phyloP scores from a whole-genome alignment of 2,888 invertebrate species.

The Nephrotoma flavescens region DNA sequence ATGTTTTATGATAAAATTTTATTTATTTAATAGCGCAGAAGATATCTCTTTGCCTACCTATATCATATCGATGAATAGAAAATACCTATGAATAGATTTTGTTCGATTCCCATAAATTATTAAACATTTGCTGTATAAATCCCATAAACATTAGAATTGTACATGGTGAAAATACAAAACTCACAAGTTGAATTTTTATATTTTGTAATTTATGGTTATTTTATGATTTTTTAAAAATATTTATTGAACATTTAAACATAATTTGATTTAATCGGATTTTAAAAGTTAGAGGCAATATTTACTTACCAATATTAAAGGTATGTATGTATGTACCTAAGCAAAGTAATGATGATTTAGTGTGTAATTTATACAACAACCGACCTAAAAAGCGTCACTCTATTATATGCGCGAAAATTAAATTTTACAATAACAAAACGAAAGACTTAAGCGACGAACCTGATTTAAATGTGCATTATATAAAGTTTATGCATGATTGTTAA shows the following conservation, averaged over 20 bases:
- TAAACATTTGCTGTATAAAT: background rate
- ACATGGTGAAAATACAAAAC: background rate
- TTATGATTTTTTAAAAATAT: background rate
- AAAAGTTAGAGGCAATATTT: background rate
- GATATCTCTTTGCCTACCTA: background rate
- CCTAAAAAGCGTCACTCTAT: background rate
- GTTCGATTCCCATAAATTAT: background rate
- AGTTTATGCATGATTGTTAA: background rate
- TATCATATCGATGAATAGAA: background rate
- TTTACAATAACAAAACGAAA: background rate
- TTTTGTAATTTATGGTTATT: background rate
- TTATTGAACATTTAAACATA: background rate
- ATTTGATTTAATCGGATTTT: background rate
- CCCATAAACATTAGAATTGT: background rate
- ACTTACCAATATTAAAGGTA: background rate
- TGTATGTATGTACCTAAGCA: background rate
- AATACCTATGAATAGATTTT: background rate
- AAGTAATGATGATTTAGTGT: background rate
- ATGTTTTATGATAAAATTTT: background rate
- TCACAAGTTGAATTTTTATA: background rate
- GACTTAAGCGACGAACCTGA: background rate
- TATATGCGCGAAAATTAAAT: background rate
- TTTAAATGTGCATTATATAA: background rate
- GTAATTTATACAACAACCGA: background rate
- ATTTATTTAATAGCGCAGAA: background rate